Evolutionary conservation across 2,797 vertebrate species (phyloP).

Genomic region (Malurus leucopterus): DNA sequence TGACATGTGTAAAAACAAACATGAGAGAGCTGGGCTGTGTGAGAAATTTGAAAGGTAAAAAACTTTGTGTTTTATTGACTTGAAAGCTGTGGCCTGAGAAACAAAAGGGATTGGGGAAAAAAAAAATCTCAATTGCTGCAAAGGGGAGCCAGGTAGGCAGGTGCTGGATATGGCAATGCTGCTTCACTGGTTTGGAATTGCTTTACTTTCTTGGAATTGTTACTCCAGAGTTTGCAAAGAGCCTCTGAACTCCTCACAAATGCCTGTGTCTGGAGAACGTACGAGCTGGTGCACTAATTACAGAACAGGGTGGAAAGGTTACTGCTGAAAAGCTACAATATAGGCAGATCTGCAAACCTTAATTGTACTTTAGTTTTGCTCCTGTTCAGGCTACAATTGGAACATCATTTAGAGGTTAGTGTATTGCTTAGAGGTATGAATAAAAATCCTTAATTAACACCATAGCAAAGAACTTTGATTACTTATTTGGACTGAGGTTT

Average conservation of each 20-base stretch:
- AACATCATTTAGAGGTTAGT: conserved; percentile 1
- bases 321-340: background rate
- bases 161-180: accelerated
- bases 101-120: accelerated
- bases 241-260: background rate
- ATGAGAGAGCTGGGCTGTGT: background rate
- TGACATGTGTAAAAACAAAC: accelerated
- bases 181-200: background rate
- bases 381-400: background rate
- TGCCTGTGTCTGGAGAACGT: background rate
- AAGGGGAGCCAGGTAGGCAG: accelerated
- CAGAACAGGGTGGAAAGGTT: background rate
- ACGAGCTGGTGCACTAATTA: background rate
- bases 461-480: background rate
- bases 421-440: background rate
- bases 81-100: background rate
- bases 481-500: background rate
- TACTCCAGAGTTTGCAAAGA: background rate
- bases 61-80: accelerated
- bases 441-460: conserved; percentile 3
- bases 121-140: accelerated
- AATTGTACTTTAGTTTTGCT: conserved; percentile 10
- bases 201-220: background rate
- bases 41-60: background rate
- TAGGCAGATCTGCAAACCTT: background rate